Evolutionary conservation across 2,113 vertebrate genomes (phyloP), one percentile per base, ranked within the genome.

Genomic region (Cryptotis parvus): DNA sequence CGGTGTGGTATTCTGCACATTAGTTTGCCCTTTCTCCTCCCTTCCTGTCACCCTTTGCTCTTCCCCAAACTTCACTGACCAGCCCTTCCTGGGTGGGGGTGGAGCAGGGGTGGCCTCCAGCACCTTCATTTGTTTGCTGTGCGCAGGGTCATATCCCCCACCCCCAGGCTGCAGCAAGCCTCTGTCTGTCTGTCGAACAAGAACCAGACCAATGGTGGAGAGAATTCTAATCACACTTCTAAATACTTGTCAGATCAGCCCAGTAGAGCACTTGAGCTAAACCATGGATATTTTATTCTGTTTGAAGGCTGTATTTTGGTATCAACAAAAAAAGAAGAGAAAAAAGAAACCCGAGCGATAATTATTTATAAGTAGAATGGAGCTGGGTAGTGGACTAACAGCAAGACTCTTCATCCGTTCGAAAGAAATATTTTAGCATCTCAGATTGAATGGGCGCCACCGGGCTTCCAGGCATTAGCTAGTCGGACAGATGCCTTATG

Each of bases 231-330:
- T 96, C 52, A 7, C 52, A 20, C 89, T 97, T 95, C 95, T 95
- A 95, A 97, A 96, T 96, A 96, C 96, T 97, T 87, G 91, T 18
- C 90, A 95, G 85, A 93, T 95, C 92, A 45, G 29, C 89, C 94
- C n/a, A 84, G 86, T 96, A 63, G 96, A 97, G 96, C 87, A n/a
- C 93, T 95, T 66, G 88, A 97, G 93, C 95, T 81, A 77, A 97
- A 95, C 75, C 96, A 33, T 93, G 93, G 0, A 7, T 52, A 61
- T 96, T 95, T 91, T 74, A 31, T 84, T 58, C 0, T 18, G n/a
- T 90, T 90, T 82, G 93, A 66, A 95, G 94, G 94, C 95, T 94
- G 20, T 86, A 95, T 95, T 78, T 94, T 96, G 85, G 37, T 96
- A 45, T 91, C 94, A 75, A 94, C 3, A 72, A 91, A 45, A n/a